A percentile compares a stretch with the other conserved stretches of the same genome.
Evolutionary conservation across 1,140 invertebrate genomes (phyloP).

Genomic region (Semibalanus balanoides): DNA sequence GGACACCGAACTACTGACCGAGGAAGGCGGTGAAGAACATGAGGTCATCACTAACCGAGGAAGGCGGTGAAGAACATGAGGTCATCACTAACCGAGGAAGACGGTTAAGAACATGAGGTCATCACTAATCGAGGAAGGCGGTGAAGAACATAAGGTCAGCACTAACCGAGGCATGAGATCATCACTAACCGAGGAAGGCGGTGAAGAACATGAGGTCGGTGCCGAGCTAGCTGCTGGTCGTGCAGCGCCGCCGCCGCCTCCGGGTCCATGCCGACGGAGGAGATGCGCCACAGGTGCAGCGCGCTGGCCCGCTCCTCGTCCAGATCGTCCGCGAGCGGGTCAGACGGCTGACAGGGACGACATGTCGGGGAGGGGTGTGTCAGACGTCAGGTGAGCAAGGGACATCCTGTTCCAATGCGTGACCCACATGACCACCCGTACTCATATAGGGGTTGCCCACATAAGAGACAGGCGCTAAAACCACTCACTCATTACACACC

Average conservation of each 20-base stretch:
- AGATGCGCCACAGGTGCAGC: slow-evolving; percentile 25
- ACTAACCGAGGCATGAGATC: slow-evolving; percentile 7
- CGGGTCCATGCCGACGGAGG: slow-evolving; percentile 50
- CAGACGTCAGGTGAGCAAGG: too few species aligned
- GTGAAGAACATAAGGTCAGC: slow-evolving; percentile 38
- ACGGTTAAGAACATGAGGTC: slow-evolving; percentile 7
- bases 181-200: slow-evolving; percentile 57
- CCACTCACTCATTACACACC: neutral
- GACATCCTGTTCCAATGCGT: too few species aligned
- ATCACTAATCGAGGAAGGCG: too few species aligned
- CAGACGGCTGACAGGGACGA: neutral
- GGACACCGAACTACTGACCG: neutral
- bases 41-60: too few species aligned
- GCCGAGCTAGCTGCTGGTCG: slow-evolving; percentile 53
- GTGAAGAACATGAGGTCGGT: slow-evolving; percentile 79
- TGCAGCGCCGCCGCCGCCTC: slow-evolving; percentile 56
- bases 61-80: too few species aligned
- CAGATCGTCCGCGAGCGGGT: neutral
- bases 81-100: too few species aligned
- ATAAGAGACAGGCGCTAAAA: too few species aligned
- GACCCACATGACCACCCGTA: too few species aligned
- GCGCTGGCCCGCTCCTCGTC: slow-evolving; percentile 11
- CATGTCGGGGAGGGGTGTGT: neutral
- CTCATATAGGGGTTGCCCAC: too few species aligned
- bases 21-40: too few species aligned